Percentiles rank a stretch among this genome's conserved stretches.
Conservation (phyloP, 2,888 invertebrate genomes). For the Patella pellucida region DNA sequence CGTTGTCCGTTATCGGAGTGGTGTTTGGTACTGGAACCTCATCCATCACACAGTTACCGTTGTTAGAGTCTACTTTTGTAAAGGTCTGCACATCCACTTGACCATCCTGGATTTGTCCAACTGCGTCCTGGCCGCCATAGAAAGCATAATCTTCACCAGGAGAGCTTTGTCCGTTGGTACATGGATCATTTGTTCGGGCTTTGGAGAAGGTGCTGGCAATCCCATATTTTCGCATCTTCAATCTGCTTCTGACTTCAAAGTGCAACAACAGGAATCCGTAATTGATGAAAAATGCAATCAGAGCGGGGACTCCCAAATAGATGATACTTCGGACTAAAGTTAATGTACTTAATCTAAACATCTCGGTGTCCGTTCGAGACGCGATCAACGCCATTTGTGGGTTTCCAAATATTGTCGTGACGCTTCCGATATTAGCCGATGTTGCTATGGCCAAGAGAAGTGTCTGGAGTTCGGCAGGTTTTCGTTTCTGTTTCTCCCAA, state of each 20-base stretch:
- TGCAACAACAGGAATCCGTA: conserved; percentile 35
- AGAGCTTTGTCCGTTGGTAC: not conserved
- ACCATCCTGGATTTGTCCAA: not conserved
- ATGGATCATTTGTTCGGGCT: not conserved
- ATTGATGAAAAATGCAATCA: conserved; percentile 38
- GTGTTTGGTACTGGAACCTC: not conserved
- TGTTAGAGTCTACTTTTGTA: not conserved
- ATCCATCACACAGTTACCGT: not conserved
- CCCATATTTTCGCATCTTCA: not conserved
- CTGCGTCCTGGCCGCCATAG: not conserved
- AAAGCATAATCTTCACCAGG: not conserved
- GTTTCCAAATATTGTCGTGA: conserved; percentile 42
- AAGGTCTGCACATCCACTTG: not conserved
- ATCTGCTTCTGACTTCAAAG: conserved; percentile 18
- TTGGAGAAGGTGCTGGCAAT: not conserved
- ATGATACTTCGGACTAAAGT: conserved; percentile 32
- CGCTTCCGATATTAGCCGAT: conserved; percentile 44
- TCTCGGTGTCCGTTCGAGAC: conserved; percentile 31
- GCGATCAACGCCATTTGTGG: conserved; percentile 45
- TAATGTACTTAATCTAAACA: conserved; percentile 32
- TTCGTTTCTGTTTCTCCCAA: conserved; percentile 42
- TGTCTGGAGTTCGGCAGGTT: conserved; percentile 36
- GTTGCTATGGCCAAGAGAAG: conserved; percentile 42
- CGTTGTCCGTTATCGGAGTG: not conserved
- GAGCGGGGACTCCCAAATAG: conserved; percentile 38